phyloP scores from a whole-genome alignment of 1,140 invertebrate genomes.

The Neodiprion pinetum region DNA sequence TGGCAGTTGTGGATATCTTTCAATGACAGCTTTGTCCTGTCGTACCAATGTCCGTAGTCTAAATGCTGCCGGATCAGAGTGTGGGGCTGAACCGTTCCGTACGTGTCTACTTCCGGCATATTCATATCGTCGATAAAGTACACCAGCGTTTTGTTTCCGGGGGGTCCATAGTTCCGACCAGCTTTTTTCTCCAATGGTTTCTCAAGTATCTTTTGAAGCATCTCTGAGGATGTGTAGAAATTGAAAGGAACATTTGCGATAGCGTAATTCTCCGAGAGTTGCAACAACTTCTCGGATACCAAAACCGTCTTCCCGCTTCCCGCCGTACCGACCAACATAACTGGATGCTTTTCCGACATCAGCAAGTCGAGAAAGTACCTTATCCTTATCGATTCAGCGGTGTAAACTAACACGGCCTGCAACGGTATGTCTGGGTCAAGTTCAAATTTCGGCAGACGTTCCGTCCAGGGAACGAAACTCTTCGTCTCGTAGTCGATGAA shows the following conservation, averaged over 20 bases:
- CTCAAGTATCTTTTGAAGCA: conserved; percentile 94
- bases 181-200: conserved; percentile 98
- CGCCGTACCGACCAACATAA: conserved; percentile 93
- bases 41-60: conserved; percentile 96
- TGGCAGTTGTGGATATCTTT: conserved; percentile 98
- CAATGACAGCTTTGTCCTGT: conserved; percentile 85
- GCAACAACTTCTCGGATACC: conserved; percentile 84
- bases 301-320: conserved; percentile 92
- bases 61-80: conserved; percentile 94
- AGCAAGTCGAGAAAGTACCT: conserved; percentile 90
- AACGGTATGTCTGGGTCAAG: conserved; percentile 90
- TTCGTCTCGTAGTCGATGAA: conserved; percentile 91
- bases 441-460: conserved; percentile 88
- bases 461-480: conserved; percentile 88
- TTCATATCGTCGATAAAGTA: conserved; percentile 99
- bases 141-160: conserved; percentile 91
- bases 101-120: conserved; percentile 95
- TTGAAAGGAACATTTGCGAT: conserved; percentile 95
- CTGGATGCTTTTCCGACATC: conserved; percentile 86
- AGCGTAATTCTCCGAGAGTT: conserved; percentile 85
- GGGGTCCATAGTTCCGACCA: conserved; percentile 93
- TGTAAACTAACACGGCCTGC: conserved; percentile 93
- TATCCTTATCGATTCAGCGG: conserved; percentile 89
- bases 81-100: conserved; percentile 95
- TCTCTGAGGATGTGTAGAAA: conserved; percentile 95